phyloP scores from a whole-genome alignment of 2,113 vertebrate genomes.

The Chionomys nivalis region DNA sequence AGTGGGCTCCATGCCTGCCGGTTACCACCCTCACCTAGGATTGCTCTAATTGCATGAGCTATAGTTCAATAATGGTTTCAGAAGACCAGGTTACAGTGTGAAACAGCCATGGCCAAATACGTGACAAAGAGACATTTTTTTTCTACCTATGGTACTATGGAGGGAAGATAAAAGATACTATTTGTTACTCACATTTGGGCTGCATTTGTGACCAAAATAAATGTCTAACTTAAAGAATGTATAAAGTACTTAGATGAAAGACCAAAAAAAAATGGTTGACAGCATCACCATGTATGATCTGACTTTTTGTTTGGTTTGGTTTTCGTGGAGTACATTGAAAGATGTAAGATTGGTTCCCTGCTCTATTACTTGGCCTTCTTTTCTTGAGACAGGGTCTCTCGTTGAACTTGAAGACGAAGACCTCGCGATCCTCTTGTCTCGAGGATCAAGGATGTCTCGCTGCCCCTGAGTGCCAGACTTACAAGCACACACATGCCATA shows the following conservation, averaged over 20 bases:
- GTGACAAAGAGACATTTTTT: conserved; percentile 62
- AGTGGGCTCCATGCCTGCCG: conserved; percentile 79
- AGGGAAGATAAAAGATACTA: conserved; percentile 55
- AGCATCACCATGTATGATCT: neutral
- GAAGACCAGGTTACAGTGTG: conserved; percentile 4
- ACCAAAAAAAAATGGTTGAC: neutral
- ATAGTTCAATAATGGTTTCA: neutral
- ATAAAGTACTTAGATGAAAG: conserved; percentile 66
- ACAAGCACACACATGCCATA: neutral
- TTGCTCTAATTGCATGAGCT: neutral
- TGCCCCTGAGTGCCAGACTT: neutral
- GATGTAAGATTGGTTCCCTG: too few relatives aligned
- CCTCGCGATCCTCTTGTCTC: neutral
- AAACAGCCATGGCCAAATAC: neutral
- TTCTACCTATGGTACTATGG: conserved; percentile 44
- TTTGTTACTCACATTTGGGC: conserved; percentile 81
- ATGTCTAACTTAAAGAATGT: conserved; percentile 55
- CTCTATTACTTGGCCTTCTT: neutral
- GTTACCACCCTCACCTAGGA: conserved; percentile 86
- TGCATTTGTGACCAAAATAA: conserved; percentile 71
- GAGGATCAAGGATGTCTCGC: too few relatives aligned
- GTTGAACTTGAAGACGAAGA: neutral
- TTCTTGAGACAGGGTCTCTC: neutral
- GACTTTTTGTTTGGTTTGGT: neutral
- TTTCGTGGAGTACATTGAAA: neutral